These are phyloP conservation scores for Xyliphius kryptos DNA, from an alignment of 2,113 vertebrate species.

Conservation along the genomic window DNA sequence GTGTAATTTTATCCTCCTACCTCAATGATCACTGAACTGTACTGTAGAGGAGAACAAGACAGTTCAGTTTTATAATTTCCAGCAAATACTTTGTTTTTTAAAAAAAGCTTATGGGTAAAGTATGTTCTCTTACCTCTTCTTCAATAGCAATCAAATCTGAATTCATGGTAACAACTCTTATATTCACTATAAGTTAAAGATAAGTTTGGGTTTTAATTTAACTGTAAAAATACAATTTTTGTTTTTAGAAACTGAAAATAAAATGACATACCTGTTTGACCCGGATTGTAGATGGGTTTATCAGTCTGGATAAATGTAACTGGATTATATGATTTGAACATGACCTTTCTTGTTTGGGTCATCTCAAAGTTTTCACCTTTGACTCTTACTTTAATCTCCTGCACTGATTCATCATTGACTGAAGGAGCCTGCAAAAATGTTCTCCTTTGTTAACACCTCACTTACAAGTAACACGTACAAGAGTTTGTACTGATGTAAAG, in stretches of 20 bases:
- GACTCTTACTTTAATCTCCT: constrained; percentile 48
- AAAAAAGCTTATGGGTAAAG: background rate
- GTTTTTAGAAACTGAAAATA: background rate
- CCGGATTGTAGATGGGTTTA: constrained; percentile 62
- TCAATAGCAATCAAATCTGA: constrained; percentile 28
- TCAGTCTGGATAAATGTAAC: constrained; percentile 56
- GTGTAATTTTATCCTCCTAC: constrained; percentile 41
- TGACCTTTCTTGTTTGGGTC: constrained; percentile 49
- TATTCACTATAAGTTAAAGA: constrained; percentile 8
- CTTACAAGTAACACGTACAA: background rate
- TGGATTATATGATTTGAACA: constrained; percentile 41
- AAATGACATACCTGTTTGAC: constrained; percentile 56
- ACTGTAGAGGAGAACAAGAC: constrained; percentile 45
- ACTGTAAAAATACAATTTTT: constrained; percentile 22
- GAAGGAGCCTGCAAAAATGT: constrained; percentile 47
- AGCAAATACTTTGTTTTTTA: background rate
- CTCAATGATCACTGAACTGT: constrained; percentile 44
- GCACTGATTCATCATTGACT: constrained; percentile 30
- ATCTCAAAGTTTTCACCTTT: constrained; percentile 37
- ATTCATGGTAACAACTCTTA: constrained; percentile 40
- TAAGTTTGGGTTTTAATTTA: too few species aligned
- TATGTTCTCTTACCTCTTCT: constrained; percentile 29
- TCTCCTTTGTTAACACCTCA: background rate
- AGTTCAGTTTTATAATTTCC: background rate
- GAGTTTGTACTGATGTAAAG: too few species aligned